Conservation (phyloP, 2,113 vertebrate genomes). For the Ranitomeya imitator region DNA sequence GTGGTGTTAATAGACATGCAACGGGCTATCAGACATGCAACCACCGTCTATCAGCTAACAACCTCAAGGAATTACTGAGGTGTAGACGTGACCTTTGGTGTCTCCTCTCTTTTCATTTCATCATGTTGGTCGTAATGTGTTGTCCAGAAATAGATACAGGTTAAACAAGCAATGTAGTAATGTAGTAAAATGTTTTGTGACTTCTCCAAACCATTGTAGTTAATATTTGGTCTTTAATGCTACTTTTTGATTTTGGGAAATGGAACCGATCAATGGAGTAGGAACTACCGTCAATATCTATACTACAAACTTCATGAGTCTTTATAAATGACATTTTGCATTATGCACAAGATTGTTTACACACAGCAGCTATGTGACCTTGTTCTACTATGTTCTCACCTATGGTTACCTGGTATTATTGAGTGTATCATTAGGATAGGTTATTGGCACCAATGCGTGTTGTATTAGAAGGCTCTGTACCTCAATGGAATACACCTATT, state of each 20-base stretch:
- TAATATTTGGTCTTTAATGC: too few species aligned
- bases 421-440: background rate
- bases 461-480: too few species aligned
- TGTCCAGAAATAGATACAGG: constrained; percentile 19
- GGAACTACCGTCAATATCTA: too few species aligned
- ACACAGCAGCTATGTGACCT: background rate
- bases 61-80: background rate
- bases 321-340: too few species aligned
- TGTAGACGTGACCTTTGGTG: constrained; percentile 36
- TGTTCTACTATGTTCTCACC: too few species aligned
- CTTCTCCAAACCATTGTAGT: too few species aligned
- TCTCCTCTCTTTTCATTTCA: constrained; percentile 1
- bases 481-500: too few species aligned
- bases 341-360: background rate
- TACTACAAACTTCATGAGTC: too few species aligned
- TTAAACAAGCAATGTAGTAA: background rate
- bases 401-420: background rate
- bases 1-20: constrained; percentile 20
- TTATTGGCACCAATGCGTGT: background rate
- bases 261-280: too few species aligned
- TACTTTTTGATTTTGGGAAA: too few species aligned
- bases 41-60: background rate
- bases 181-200: background rate
- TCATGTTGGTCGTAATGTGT: background rate
- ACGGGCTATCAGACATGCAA: constrained; percentile 5